These are phyloP conservation scores for Aphidius gifuensis DNA, from an alignment of 1,140 invertebrate species.

Conservation along the genomic window DNA sequence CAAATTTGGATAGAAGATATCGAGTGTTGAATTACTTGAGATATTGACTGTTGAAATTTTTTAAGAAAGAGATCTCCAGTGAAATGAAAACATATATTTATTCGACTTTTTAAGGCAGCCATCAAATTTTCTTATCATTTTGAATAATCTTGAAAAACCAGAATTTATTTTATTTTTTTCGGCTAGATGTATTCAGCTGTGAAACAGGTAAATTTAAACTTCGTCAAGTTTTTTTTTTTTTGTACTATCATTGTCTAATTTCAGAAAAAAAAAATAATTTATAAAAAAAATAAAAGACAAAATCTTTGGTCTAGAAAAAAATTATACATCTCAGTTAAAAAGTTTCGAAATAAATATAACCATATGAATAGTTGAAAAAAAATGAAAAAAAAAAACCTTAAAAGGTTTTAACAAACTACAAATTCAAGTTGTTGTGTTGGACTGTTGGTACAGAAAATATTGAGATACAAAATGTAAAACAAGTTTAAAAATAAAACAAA, in stretches of 20 bases:
- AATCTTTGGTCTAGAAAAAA: neutral
- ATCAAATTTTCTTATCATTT: conserved; percentile 1
- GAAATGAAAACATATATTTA: too few relatives aligned
- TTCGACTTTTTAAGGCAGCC: neutral
- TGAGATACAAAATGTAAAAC: neutral
- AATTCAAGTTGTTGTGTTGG: conserved; percentile 7
- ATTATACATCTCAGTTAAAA: conserved; percentile 6
- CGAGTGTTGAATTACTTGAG: too few relatives aligned
- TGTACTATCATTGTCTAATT: neutral
- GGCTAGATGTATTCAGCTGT: conserved; percentile 2
- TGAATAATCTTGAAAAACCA: conserved; percentile 3
- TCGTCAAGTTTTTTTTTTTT: too few relatives aligned
- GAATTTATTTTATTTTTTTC: neutral
- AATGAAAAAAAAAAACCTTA: conserved; percentile 14
- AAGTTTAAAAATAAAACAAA: neutral
- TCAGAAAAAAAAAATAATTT: neutral
- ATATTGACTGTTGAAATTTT: too few relatives aligned
- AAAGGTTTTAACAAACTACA: conserved; percentile 20
- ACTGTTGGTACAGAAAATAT: neutral
- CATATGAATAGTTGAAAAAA: neutral
- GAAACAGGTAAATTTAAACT: conserved; percentile 11
- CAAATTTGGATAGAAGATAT: too few relatives aligned
- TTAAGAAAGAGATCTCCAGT: too few relatives aligned
- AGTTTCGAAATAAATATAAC: conserved; percentile 1
- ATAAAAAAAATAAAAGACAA: neutral